These are phyloP conservation scores for Esox masquinongy DNA, from an alignment of 2,797 vertebrate genomes.

Conservation along the genomic window DNA sequence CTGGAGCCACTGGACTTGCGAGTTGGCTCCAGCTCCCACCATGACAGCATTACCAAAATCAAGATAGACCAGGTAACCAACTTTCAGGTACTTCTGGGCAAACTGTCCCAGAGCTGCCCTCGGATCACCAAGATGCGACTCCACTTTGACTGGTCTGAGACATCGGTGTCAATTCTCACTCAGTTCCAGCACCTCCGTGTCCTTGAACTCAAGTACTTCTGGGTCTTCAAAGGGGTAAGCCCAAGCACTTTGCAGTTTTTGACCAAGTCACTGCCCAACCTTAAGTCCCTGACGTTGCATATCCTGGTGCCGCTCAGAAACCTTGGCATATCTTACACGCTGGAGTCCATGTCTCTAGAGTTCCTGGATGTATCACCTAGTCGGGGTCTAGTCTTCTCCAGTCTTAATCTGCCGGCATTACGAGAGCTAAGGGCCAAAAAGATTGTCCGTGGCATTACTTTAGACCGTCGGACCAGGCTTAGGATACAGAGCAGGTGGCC, in stretches of 20 bases:
- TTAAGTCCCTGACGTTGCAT: constrained; percentile 79
- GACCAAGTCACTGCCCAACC: constrained; percentile 77
- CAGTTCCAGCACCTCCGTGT: constrained; percentile 80
- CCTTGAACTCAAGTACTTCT: constrained; percentile 85
- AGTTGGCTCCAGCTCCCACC: constrained; percentile 75
- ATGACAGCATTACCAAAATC: constrained; percentile 81
- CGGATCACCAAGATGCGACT: constrained; percentile 77
- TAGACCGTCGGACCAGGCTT: constrained; percentile 78
- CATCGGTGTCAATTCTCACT: constrained; percentile 75
- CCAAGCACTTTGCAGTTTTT: constrained; percentile 76
- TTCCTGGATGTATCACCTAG: constrained; percentile 83
- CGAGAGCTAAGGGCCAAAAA: constrained; percentile 82
- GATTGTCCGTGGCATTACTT: constrained; percentile 80
- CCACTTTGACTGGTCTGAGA: constrained; percentile 84
- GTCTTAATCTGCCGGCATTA: constrained; percentile 76
- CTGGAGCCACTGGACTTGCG: constrained; percentile 79
- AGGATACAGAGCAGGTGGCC: constrained; percentile 83
- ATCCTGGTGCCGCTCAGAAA: constrained; percentile 82
- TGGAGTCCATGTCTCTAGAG: constrained; percentile 80
- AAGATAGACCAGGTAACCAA: constrained; percentile 82
- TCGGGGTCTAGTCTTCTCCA: constrained; percentile 80
- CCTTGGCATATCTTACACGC: constrained; percentile 80
- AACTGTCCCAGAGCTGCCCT: constrained; percentile 75
- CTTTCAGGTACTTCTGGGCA: constrained; percentile 79
- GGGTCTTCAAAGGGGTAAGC: constrained; percentile 82